phyloP scores from a whole-genome alignment of 2,888 invertebrate genomes.

The Stictocephala bisonia region DNA sequence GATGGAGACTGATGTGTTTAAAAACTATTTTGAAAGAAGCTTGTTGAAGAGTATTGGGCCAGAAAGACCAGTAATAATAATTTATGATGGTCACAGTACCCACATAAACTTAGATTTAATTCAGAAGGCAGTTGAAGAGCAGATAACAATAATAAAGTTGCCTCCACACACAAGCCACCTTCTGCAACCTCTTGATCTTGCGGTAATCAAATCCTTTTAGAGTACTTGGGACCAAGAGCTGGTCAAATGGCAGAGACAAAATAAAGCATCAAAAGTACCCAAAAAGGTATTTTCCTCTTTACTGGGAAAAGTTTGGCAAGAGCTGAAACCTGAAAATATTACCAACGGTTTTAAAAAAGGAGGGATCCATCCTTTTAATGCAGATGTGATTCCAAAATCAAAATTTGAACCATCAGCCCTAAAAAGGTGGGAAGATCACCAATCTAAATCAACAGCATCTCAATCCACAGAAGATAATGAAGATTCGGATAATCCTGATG shows the following conservation, averaged over 20 bases:
- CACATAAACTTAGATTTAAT: constrained; percentile 58
- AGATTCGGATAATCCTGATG: too few species aligned
- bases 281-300: constrained; percentile 57
- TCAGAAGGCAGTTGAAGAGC: constrained; percentile 53
- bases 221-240: constrained; percentile 56
- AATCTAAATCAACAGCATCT: too few species aligned
- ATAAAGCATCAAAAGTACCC: constrained; percentile 53
- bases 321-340: constrained; percentile 54
- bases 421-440: constrained; percentile 12
- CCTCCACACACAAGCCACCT: constrained; percentile 58
- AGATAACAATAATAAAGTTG: constrained; percentile 59
- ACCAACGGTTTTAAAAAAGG: constrained; percentile 58
- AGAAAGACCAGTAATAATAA: constrained; percentile 59
- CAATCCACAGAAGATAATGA: too few species aligned
- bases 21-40: constrained; percentile 15
- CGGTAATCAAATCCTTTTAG: constrained; percentile 59
- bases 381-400: constrained; percentile 45
- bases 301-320: constrained; percentile 55
- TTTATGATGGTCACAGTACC: constrained; percentile 61
- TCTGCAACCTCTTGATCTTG: constrained; percentile 58
- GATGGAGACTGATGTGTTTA: constrained; percentile 53
- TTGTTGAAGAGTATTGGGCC: neutral
- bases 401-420: constrained; percentile 39
- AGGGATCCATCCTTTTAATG: constrained; percentile 58
- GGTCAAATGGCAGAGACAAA: constrained; percentile 57